Percentiles rank a stretch among this genome's conserved stretches.
phyloP scores from a whole-genome alignment of 2,888 invertebrate genomes.

The Oscheius onirici region DNA sequence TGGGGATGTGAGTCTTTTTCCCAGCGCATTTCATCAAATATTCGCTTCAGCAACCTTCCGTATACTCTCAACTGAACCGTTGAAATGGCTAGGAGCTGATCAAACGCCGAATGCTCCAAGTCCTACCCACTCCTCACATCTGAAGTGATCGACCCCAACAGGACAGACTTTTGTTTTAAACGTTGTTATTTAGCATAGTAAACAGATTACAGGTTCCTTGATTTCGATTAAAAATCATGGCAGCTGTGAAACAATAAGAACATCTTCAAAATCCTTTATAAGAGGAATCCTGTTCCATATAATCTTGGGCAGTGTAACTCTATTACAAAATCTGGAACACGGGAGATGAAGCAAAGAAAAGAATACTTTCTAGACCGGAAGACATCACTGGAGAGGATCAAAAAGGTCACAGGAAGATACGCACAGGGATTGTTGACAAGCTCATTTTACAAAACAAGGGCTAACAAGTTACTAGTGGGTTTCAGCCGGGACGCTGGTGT shows the following conservation, averaged over 20 bases:
- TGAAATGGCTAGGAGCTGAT: constrained; percentile 36
- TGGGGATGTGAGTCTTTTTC: constrained; percentile 44
- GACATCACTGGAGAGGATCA: constrained; percentile 9
- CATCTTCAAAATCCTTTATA: too few species aligned
- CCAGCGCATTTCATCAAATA: background rate
- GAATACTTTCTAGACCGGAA: background rate
- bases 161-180: too few species aligned
- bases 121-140: constrained; percentile 30
- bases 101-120: constrained; percentile 18
- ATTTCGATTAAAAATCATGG: too few species aligned
- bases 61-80: constrained; percentile 22
- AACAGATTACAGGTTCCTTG: too few species aligned
- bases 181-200: too few species aligned
- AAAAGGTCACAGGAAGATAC: constrained; percentile 16
- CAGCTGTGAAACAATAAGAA: too few species aligned
- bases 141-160: constrained; percentile 24
- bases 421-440: constrained; percentile 5
- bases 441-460: constrained; percentile 15
- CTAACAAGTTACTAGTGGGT: background rate
- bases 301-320: too few species aligned
- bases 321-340: too few species aligned
- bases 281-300: too few species aligned
- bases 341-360: too few species aligned
- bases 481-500: constrained; percentile 26
- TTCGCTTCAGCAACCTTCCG: constrained; percentile 25